Base-by-base conservation (phyloP, 2,888 invertebrate species). In the Drosophila gaucha region DNA sequence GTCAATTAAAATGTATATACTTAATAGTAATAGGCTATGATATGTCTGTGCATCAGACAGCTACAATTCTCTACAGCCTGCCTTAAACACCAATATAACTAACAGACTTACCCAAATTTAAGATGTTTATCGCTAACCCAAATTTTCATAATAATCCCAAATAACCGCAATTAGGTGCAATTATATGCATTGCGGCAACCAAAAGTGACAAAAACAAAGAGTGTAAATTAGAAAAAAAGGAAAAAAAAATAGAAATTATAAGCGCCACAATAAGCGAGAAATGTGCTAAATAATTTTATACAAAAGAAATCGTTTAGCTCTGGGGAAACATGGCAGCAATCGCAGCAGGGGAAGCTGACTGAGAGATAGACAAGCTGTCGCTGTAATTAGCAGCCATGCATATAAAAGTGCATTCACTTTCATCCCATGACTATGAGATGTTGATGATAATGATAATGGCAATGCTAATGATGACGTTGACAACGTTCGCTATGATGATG, bases 361-460 rank as follows among this genome's bases (percentile, higher is more conserved):
- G 62, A 56, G 55, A 57, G 71, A 75, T 72, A 72, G 83, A 82
- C 83, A 82, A 85, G 83, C 83, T 85, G 83, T 82, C 85, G 70
- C 74, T 75, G 85, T 82, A 82, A 82, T 82, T 82, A 86, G 80
- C 86, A 63, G 54, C 67, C 70, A 82, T 82, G 80, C 80, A 85
- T 85, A 84, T 78, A 78, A 86, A 85, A 84, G 78, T 84, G 79
- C 87, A 84, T 84, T 84, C 83, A 86, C 83, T 85, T 84, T 85
- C 82, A 75, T 74, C 60, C 71, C 58, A 58, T 65, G 85, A 56
- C 67, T 65, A 64, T 60, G 57, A 59, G 56, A 43, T 57, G 57
- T 55, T 62, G 31, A 63, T 74, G 67, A 67, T 74, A 55, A 80
- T 78, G 50, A 74, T 47, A 59, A 56, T 39, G 36, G 18, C 20